phyloP scores from a whole-genome alignment of 2,113 vertebrate species.

The Pachypanchax playfairii region DNA sequence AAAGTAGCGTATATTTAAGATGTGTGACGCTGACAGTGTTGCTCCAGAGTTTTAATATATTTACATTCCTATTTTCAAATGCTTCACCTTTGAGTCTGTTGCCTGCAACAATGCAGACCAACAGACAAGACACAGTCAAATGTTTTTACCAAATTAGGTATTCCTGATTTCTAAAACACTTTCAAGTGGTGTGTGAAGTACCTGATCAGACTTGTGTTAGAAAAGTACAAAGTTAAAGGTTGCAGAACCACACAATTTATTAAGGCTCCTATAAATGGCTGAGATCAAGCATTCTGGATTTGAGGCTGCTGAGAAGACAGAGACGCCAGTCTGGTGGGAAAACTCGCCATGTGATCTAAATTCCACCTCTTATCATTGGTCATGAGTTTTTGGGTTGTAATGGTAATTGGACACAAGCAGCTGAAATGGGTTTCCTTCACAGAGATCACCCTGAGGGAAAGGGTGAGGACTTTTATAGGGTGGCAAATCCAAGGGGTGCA shows the following conservation, averaged over 20 bases:
- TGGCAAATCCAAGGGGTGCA: not conserved
- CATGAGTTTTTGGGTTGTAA: conserved; percentile 4
- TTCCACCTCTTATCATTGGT: not conserved
- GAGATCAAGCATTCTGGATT: not conserved
- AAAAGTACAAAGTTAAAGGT: not conserved
- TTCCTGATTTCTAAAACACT: conserved; percentile 8
- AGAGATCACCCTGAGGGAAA: not conserved
- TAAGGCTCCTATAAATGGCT: not conserved
- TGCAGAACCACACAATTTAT: not conserved
- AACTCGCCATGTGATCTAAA: not conserved
- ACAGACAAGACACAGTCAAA: conserved; percentile 22
- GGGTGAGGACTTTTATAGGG: not conserved
- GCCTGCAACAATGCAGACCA: conserved; percentile 13
- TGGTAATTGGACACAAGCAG: not conserved
- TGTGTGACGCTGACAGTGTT: conserved; percentile 7
- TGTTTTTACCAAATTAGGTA: conserved; percentile 30
- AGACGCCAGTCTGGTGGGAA: not conserved
- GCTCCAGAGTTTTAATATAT: conserved; percentile 22
- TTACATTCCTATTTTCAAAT: conserved; percentile 18
- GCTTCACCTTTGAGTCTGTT: conserved; percentile 11
- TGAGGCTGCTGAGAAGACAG: not conserved
- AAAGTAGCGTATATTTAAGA: conserved; percentile 25
- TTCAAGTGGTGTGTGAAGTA: not conserved
- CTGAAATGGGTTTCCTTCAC: not conserved
- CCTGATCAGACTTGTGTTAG: not conserved